Base-by-base conservation (phyloP, 2,888 invertebrate genomes). In the Tenthredo mesomela region DNA sequence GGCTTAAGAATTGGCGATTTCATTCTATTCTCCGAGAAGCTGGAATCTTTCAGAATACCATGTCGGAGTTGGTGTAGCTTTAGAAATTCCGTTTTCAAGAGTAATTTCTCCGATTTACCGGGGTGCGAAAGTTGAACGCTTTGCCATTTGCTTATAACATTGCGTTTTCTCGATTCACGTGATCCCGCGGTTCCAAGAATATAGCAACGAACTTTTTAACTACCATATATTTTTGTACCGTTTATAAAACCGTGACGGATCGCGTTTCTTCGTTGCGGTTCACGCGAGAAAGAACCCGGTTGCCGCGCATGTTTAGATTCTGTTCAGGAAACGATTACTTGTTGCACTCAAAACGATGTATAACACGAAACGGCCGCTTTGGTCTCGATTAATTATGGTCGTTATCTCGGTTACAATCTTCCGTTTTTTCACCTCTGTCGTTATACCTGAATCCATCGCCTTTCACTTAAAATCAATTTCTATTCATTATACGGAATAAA, bases 301-400 rank as follows among this genome's bases (percentile, higher is more conserved):
- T 58, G 10, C 80, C 33, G 40, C 58, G 80, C 80, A 80, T 80
- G 80, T 80, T 61, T 61, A 80, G 61, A 80, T 80, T 80, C 37
- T 80, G 61, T 80, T 80, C 80, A 80, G 80, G 80, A 80, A 80
- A 80, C 80, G 61, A 80, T 80, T 80, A 80, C 80, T 80, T 80
- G 80, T 80, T 80, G 80, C 80, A 80, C 80, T 80, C 40, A 61
- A 80, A 80, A 58, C 78, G 58, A 61, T 61, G 37, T 80, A 61
- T 37, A 80, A 61, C 78, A 58, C n/a, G 37, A 61, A 58, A 61
- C 61, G 58, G 58, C 58, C 40, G 40, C 61, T 29, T 29, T 15
- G 29, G 37, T 80, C 61, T 80, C 80, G 21, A 61, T 61, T 80
- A 80, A 80, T 80, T 37, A 80, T 61, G 61, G 40, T n/a, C 12